Evolutionary conservation across 2,888 invertebrate genomes (phyloP).

Genomic region (Helobdella robusta): DNA sequence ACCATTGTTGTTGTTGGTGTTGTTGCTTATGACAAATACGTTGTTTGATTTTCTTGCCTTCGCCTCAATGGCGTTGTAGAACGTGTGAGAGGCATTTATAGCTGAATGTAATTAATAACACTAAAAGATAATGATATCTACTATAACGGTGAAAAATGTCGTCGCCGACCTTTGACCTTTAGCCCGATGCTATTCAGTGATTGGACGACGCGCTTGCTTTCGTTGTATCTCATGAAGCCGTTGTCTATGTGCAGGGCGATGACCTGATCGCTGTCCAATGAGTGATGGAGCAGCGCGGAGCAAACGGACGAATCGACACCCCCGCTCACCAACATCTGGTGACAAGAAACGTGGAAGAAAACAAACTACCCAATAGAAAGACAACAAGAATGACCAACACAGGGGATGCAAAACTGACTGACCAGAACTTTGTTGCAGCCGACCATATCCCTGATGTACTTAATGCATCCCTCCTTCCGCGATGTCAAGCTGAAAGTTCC

Average conservation of each 20-base stretch:
- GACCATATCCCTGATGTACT: constrained; percentile 78
- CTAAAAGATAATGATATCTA: neutral
- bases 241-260: constrained; percentile 96
- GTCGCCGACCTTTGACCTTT: constrained; percentile 55
- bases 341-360: neutral
- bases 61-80: constrained; percentile 57
- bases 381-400: neutral
- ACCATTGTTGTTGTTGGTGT: neutral
- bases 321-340: constrained; percentile 79
- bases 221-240: constrained; percentile 94
- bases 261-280: constrained; percentile 72
- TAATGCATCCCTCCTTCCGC: constrained; percentile 79
- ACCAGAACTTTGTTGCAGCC: constrained; percentile 86
- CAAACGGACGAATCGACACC: constrained; percentile 99
- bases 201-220: constrained; percentile 76
- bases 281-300: constrained; percentile 82
- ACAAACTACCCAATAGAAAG: neutral
- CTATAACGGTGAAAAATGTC: neutral
- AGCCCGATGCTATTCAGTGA: constrained; percentile 73
- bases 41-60: neutral
- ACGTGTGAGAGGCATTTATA: constrained; percentile 53
- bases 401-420: constrained; percentile 48
- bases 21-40: constrained; percentile 25
- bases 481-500: constrained; percentile 78
- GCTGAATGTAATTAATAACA: constrained; percentile 43